Base-by-base conservation (phyloP, 2,113 vertebrate genomes). In the Pollachius pollachius region DNA sequence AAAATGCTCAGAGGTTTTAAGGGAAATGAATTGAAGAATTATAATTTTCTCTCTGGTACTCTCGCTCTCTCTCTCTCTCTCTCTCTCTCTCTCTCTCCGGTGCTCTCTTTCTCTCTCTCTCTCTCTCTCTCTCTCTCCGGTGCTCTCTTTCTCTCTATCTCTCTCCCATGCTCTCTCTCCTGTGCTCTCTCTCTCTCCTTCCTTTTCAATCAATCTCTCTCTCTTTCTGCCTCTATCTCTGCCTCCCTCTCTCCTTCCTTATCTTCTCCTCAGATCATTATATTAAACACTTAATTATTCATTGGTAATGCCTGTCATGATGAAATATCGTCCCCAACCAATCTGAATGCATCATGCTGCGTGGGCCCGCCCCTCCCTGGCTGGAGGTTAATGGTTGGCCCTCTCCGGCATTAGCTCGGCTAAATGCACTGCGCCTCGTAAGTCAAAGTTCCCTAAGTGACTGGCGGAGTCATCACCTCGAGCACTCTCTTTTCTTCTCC, bases 281-380 rank as follows among this genome's bases (percentile, higher is more conserved):
- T 96, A 96, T 98, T 92, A 95, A 94, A 94, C 90, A 91, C 90
- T 96, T 97, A 97, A 97, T 99, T 98, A 98, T 97, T 97, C 94
- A 97, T 96, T 90, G 91, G 91, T 93, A 94, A 94, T 92, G 92
- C 89, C 82, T 96, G 95, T 94, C 95, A 92, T 88, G 80, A 90
- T 95, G 95, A 96, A 95, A 94, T 93, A 96, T 94, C 91, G 89
- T 89, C 87, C 88, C 85, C 61, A 86, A 92, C 88, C 88, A 93
- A 92, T 94, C 92, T 89, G 94, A 94, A 92, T 94, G 92, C 88
- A 91, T 91, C 87, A 89, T 90, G 87, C 80, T 85, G 87, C 90
- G 81, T 87, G 56, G 85, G 86, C 88, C 88, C 78, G 87, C 86
- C 89, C 92, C 90, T 83, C 41, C 41, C 41, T 7, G 2, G 7